Conservation (phyloP, 2,797 vertebrate genomes). For the Enteromius anoplus region DNA sequence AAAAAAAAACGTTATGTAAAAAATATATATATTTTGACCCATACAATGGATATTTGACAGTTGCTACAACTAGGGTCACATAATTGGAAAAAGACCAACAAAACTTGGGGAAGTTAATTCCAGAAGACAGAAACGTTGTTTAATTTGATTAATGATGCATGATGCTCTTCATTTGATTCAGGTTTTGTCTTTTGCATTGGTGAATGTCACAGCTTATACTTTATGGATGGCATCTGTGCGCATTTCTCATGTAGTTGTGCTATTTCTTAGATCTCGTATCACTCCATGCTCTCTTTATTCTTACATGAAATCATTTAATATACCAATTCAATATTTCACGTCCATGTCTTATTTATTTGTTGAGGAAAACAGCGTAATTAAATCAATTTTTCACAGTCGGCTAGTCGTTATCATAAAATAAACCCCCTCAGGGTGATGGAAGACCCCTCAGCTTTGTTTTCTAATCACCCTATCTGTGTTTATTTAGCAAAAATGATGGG, state of each 20-base stretch:
- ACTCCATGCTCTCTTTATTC: neutral
- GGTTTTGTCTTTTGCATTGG: neutral
- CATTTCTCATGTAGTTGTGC: neutral
- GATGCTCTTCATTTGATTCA: neutral
- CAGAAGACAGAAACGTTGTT: neutral
- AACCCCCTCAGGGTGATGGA: neutral
- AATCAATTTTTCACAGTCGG: neutral
- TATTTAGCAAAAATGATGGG: neutral
- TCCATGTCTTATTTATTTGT: neutral
- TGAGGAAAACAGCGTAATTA: neutral
- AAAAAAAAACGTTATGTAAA: too few relatives aligned
- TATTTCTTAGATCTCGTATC: neutral
- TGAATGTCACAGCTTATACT: too few relatives aligned
- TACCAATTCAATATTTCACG: neutral
- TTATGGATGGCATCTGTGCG: neutral
- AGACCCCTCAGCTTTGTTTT: neutral
- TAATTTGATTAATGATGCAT: neutral
- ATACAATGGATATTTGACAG: too few relatives aligned
- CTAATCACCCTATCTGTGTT: neutral
- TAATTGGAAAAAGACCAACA: neutral
- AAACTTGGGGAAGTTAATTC: neutral
- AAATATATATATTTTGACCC: too few relatives aligned
- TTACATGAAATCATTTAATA: neutral
- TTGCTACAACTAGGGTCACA: too few relatives aligned
- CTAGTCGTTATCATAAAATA: slow-evolving; percentile 7